Percentiles rank a stretch among this genome's conserved stretches.
Conservation (phyloP, 2,113 vertebrate species). For the Pyrgilauda ruficollis region DNA sequence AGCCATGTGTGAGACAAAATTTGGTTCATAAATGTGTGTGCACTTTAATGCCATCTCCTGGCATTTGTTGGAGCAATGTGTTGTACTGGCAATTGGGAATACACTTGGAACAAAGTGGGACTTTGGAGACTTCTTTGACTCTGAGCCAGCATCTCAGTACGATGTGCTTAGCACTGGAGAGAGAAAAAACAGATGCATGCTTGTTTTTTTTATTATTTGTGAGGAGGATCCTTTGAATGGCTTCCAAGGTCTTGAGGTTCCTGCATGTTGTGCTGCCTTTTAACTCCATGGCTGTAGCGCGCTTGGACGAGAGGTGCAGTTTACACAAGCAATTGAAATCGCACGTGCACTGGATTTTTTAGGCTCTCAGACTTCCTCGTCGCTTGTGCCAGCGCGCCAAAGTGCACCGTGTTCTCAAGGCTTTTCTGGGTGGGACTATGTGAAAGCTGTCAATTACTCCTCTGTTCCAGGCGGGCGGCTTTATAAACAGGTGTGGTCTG, state of each 20-base stretch:
- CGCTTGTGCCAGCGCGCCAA: rapidly evolving
- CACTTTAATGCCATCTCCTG: not conserved
- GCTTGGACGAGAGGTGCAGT: not conserved
- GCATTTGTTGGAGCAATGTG: not conserved
- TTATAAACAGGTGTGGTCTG: not conserved
- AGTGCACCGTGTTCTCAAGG: not conserved
- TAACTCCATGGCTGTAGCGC: not conserved
- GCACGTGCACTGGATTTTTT: rapidly evolving
- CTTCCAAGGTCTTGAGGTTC: not conserved
- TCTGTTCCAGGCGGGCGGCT: not conserved
- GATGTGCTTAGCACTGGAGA: not conserved
- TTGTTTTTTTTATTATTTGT: not conserved
- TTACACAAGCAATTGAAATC: not conserved
- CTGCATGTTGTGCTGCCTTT: not conserved
- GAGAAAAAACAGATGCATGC: conserved; percentile 14
- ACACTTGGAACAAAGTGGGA: not conserved
- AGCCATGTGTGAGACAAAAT: not conserved
- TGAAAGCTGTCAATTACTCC: not conserved
- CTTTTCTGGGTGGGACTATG: not conserved
- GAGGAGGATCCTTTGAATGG: not conserved
- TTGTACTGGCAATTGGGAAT: not conserved
- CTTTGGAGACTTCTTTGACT: not conserved
- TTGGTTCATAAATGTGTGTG: not conserved
- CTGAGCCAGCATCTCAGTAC: not conserved
- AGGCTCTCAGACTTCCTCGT: rapidly evolving